A percentile compares a stretch with the other conserved stretches of the same genome.
phyloP scores from a whole-genome alignment of 2,888 invertebrate genomes.

The Monopis laevigella region DNA sequence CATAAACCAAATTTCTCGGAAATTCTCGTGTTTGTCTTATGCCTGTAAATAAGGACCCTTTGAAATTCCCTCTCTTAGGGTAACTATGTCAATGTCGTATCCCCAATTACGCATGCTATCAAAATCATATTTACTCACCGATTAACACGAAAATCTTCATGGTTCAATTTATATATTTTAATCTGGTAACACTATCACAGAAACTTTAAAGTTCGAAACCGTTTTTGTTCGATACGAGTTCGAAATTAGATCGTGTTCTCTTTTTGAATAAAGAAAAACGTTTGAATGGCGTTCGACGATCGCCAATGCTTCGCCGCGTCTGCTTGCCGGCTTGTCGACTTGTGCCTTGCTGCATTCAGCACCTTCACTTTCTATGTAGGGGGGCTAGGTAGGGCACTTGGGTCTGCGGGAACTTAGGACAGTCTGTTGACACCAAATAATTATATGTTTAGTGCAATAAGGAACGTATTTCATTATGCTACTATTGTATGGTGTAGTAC shows the following conservation, averaged over 20 bases:
- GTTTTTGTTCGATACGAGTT: conserved; percentile 1
- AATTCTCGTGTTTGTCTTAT: conserved; percentile 2
- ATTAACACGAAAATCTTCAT: conserved; percentile 8
- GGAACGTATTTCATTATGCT: too few relatives aligned
- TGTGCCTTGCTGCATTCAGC: conserved; percentile 27
- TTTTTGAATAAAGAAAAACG: conserved; percentile 10
- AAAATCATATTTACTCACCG: conserved; percentile 1
- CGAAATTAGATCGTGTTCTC: conserved; percentile 9
- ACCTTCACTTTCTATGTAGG: conserved; percentile 63
- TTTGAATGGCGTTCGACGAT: conserved; percentile 46
- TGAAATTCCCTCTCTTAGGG: background rate
- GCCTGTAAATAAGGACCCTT: background rate
- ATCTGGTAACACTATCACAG: conserved; percentile 43
- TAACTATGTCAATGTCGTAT: background rate
- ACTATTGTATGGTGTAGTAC: too few relatives aligned
- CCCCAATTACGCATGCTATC: background rate
- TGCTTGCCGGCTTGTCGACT: conserved; percentile 34
- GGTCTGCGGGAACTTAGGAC: conserved; percentile 39
- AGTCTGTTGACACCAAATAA: conserved; percentile 42
- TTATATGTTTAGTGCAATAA: too few relatives aligned
- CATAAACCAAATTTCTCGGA: background rate
- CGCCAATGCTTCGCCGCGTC: conserved; percentile 49
- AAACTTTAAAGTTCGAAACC: conserved; percentile 14
- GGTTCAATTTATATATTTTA: background rate
- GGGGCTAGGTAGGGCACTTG: conserved; percentile 27